A percentile compares a stretch with the other conserved stretches of the same genome.
Evolutionary conservation across 2,888 invertebrate species (phyloP).

Genomic region (Perithous albicinctus): DNA sequence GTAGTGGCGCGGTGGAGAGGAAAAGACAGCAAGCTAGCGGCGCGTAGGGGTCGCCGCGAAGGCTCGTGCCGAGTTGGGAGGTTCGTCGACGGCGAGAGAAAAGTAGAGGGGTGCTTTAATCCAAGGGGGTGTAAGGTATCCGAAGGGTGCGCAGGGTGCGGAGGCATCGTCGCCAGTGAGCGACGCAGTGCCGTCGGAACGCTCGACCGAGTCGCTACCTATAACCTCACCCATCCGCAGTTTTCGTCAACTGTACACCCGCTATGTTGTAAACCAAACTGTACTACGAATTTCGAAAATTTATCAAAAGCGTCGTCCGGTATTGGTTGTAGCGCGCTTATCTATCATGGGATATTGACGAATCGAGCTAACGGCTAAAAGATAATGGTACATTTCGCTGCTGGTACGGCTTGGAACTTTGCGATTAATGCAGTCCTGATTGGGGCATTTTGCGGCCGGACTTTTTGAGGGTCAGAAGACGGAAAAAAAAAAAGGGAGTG

Average conservation of each 20-base stretch:
- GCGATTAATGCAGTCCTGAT: too few species aligned
- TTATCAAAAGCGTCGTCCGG: too few species aligned
- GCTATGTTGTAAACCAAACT: neutral
- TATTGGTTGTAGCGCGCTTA: too few species aligned
- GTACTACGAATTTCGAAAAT: neutral
- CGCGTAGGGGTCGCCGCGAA: constrained; percentile 25
- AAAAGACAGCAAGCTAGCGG: constrained; percentile 36
- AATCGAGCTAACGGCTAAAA: neutral
- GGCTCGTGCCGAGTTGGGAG: constrained; percentile 33
- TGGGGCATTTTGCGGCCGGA: too few species aligned
- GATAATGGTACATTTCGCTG: too few species aligned
- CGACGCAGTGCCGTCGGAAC: constrained; percentile 84
- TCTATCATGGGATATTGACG: too few species aligned
- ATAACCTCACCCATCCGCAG: constrained; percentile 56
- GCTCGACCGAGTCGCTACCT: constrained; percentile 79
- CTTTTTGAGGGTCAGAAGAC: neutral
- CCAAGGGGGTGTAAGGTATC: constrained; percentile 21
- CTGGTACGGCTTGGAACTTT: too few species aligned
- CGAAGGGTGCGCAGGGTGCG: constrained; percentile 75
- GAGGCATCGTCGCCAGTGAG: constrained; percentile 82
- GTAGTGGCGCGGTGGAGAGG: neutral
- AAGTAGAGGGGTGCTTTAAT: constrained; percentile 56
- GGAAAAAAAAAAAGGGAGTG: neutral
- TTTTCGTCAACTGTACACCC: constrained; percentile 31
- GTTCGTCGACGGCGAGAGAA: constrained; percentile 15